Base-by-base conservation (phyloP, 1,140 invertebrate species). In the Littorina saxatilis region DNA sequence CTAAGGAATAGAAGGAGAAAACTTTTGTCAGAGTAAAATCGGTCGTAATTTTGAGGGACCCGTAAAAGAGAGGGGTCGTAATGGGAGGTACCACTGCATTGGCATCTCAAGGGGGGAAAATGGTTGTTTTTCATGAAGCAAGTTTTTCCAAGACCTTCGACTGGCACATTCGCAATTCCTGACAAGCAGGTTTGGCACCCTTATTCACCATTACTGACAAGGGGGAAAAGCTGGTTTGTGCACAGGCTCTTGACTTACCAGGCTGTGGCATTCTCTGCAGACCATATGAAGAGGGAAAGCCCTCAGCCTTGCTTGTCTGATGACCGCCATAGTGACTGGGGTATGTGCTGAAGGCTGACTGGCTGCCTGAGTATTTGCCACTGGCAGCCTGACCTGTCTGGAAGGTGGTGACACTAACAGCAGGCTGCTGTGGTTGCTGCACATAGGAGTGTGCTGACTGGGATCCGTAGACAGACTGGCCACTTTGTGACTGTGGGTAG, bases 271-370 rank as follows among this genome's bases (percentile, higher is more conserved):
- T 86, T 43, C 90, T 83, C 75, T 89, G 88, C n/a, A 88, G 84
- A 17, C 84, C 82, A 73, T 88, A 89, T 29, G 81, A 84, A n/a
- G 86, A 68, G 23, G 88, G 78, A 35, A 83, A 85, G 35, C 79
- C 52, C 55, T 88, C 87, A 68, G 87, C 66, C 35, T 68, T 87
- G 83, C 78, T 86, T 86, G 52, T 90, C 72, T 87, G 90, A 81
- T 88, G 88, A 58, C 83, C 82, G 17, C 86, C 79, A 79, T 88
- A 91, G 35, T 88, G 89, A 76, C 78, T 87, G 0, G 87, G 87
- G 82, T 91, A 91, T 13, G 89, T 85, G 7, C 86, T 87, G 83
- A 91, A 91, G 20, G 91, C 90, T 70, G 90, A 91, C 78, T 89
- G 90, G 37, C 80, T 68, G 1, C 82, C 80, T 20, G 82, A 79